phyloP scores from a whole-genome alignment of 1,140 invertebrate genomes.

The Drosophila tani region DNA sequence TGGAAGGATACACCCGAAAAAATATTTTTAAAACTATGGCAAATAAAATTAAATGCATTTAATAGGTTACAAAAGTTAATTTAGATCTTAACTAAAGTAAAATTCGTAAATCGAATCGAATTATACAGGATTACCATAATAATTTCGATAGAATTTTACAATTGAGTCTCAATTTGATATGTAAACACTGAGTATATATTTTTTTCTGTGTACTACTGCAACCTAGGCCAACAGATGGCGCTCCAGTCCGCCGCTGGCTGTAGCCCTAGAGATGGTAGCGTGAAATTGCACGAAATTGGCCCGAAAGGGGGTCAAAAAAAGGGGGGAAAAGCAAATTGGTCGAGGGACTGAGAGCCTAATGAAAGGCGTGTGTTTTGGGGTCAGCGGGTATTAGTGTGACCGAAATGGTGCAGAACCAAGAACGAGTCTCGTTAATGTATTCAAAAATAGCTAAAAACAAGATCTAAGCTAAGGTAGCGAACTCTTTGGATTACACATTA shows the following conservation, averaged over 20 bases:
- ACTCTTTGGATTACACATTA: too few relatives aligned
- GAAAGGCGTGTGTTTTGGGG: conserved; percentile 16
- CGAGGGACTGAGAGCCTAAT: conserved; percentile 10
- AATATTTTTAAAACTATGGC: background rate
- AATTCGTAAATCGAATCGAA: too few relatives aligned
- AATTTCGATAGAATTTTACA: too few relatives aligned
- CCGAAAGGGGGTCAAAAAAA: background rate
- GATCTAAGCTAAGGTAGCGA: background rate
- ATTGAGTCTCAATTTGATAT: too few relatives aligned
- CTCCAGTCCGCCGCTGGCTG: conserved; percentile 2
- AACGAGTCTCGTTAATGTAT: background rate
- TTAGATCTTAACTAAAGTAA: too few relatives aligned
- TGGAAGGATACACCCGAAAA: background rate
- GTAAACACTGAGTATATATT: background rate
- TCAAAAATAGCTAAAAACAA: background rate
- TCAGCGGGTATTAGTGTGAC: background rate
- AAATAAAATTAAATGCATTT: too few relatives aligned
- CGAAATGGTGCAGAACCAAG: background rate
- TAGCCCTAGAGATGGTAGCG: conserved; percentile 37
- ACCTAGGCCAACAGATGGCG: conserved; percentile 58
- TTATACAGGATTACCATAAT: too few relatives aligned
- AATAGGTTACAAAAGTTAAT: too few relatives aligned
- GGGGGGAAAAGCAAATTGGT: too few relatives aligned
- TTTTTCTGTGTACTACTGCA: background rate
- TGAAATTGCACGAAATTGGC: conserved; percentile 31